Evolutionary conservation across 2,113 vertebrate species (phyloP).

Genomic region (Lucifuga dentata): DNA sequence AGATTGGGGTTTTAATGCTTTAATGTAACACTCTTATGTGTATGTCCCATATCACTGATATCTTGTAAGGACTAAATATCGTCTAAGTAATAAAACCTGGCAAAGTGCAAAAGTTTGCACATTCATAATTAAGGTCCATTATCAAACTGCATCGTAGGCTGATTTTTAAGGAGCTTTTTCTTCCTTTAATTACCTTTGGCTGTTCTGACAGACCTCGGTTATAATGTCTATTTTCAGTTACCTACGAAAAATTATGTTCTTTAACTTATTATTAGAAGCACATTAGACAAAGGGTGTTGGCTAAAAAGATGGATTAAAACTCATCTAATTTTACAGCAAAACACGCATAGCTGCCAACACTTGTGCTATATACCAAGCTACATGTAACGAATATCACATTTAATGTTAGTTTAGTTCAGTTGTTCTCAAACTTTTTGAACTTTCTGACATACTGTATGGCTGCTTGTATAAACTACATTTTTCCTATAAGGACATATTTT

Average conservation of each 20-base stretch:
- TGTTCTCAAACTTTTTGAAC: too few relatives aligned
- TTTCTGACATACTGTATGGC: too few relatives aligned
- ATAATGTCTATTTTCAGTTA: slow-evolving; percentile 62
- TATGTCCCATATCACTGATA: slow-evolving; percentile 22
- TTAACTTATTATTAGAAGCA: slow-evolving; percentile 25
- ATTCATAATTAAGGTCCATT: slow-evolving; percentile 55
- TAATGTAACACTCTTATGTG: too few relatives aligned
- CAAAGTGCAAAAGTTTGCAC: slow-evolving; percentile 62
- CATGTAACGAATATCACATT: neutral
- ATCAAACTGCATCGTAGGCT: slow-evolving; percentile 48
- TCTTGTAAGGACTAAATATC: slow-evolving; percentile 37
- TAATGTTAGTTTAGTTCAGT: too few relatives aligned
- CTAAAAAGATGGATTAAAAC: slow-evolving; percentile 5
- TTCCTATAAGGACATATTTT: too few relatives aligned
- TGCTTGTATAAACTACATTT: too few relatives aligned
- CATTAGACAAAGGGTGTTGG: slow-evolving; percentile 32
- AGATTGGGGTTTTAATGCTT: slow-evolving; percentile 26
- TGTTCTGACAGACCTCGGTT: slow-evolving; percentile 35
- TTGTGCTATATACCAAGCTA: neutral
- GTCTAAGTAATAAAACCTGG: slow-evolving; percentile 43
- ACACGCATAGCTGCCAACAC: neutral
- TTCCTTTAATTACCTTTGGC: slow-evolving; percentile 40
- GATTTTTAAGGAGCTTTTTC: slow-evolving; percentile 29
- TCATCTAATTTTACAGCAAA: neutral
- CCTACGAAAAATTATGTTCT: slow-evolving; percentile 28